Base-by-base conservation (phyloP, 30 jellyfish, hydroid and myxozoan genomes). In the Cassiopea xamachana region DNA sequence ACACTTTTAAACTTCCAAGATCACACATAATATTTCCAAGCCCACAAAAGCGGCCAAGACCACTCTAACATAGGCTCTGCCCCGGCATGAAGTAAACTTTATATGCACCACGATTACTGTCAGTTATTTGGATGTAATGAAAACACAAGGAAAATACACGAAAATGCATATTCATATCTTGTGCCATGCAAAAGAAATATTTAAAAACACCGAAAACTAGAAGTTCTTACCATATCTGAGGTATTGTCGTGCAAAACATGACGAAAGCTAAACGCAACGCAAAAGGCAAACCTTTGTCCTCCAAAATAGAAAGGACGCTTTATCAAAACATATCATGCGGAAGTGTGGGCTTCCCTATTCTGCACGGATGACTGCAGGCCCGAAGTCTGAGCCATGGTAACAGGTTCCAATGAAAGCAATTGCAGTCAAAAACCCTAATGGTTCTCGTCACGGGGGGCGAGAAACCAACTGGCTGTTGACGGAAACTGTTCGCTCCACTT, bases 191-290 rank as follows among this genome's bases (percentile, higher is more conserved):
- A 51, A 51, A 51, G 9, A 9, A 51, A 4, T 2, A 9, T 9
- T 51, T 2, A 51, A 51, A 51, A 51, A 51, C 64, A 51, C 4
- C 9, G 64, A 51, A 51, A 51, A 9, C 64, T 51, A n/a, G 69
- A 58, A 58, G 13, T 8, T 17, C 93, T 59, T 51, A 86, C 93
- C 93, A 86, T 6, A 86, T 59, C 87, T 86, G 93, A 0, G 89
- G 93, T 18, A 86, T 46, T 14, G 92, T 85, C 9, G 93, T 86
- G 61, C 93, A 86, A 76, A 86, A 86, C 93, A 86, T 86, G 72
- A 60, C 39, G 80, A 71, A 17, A 43, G 6, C 51, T 9, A 6
- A 43, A 9, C 6, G 55, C 1, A 17, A 1, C 80, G 80, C 55
- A 7, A 71, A 71, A 19, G 55, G n/a, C 16, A 4, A 13, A 7